Evolutionary conservation across 2,113 vertebrate genomes (phyloP).

Genomic region (Gallinago jamesoni): DNA sequence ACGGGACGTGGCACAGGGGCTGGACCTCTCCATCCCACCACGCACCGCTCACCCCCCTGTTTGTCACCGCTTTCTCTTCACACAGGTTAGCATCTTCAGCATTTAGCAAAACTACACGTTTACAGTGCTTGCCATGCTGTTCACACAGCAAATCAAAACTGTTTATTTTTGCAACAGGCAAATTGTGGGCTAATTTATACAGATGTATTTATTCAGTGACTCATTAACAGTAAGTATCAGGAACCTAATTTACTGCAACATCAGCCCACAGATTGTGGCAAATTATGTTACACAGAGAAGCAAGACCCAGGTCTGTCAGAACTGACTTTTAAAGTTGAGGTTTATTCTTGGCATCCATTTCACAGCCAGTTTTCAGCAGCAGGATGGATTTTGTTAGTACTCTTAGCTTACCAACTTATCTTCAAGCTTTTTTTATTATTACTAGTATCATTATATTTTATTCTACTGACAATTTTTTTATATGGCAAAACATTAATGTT

Average conservation of each 20-base stretch:
- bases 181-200: constrained; percentile 71
- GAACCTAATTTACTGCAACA: constrained; percentile 70
- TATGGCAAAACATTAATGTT: neutral
- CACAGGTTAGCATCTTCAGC: neutral
- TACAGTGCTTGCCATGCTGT: neutral
- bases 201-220: constrained; percentile 65
- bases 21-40: neutral
- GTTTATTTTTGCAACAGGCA: constrained; percentile 55
- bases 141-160: constrained; percentile 64
- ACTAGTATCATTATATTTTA: neutral
- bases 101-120: neutral
- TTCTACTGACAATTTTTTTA: neutral
- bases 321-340: constrained; percentile 51
- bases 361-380: constrained; percentile 31
- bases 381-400: neutral
- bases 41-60: accelerated
- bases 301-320: constrained; percentile 53
- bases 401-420: neutral
- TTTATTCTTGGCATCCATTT: constrained; percentile 51
- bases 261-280: constrained; percentile 70
- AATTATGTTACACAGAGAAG: constrained; percentile 58
- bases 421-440: neutral
- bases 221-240: constrained; percentile 67
- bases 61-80: neutral
- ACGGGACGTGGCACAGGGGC: neutral